Conservation (phyloP, 2,797 vertebrate species). For the Cercopithecus hamlyni region DNA sequence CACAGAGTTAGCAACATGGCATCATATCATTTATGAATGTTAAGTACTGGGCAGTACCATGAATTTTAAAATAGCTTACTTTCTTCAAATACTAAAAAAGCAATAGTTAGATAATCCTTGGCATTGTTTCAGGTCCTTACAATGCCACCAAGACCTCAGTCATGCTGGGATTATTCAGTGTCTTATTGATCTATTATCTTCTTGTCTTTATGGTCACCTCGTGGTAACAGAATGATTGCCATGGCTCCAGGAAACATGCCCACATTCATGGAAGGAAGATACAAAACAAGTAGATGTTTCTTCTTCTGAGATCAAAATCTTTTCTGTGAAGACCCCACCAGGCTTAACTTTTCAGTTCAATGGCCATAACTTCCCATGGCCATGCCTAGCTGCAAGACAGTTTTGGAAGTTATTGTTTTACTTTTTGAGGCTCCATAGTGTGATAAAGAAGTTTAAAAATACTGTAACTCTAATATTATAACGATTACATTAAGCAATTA, state of each 20-base stretch:
- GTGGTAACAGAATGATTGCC: background rate
- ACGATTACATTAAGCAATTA: background rate
- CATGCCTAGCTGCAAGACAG: too few relatives aligned
- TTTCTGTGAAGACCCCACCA: background rate
- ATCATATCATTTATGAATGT: background rate
- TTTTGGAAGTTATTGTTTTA: background rate
- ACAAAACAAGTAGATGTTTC: background rate
- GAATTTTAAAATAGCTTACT: background rate
- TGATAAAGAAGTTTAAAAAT: background rate
- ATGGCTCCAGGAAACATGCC: background rate
- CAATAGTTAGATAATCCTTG: background rate
- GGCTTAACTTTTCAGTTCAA: background rate
- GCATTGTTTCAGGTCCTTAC: background rate
- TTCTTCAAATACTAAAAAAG: background rate
- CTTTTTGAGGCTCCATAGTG: background rate
- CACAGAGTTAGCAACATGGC: background rate
- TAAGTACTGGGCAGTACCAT: background rate
- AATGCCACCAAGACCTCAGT: background rate
- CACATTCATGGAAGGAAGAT: background rate
- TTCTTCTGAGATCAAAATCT: background rate
- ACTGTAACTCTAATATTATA: background rate
- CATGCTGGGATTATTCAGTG: background rate
- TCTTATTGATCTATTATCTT: background rate
- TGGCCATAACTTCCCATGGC: background rate
- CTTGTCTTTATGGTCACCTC: background rate